A percentile compares a stretch with the other conserved stretches of the same genome.
These are phyloP conservation scores for Cettia cetti DNA, from an alignment of 2,113 vertebrate genomes.

Conservation along the genomic window DNA sequence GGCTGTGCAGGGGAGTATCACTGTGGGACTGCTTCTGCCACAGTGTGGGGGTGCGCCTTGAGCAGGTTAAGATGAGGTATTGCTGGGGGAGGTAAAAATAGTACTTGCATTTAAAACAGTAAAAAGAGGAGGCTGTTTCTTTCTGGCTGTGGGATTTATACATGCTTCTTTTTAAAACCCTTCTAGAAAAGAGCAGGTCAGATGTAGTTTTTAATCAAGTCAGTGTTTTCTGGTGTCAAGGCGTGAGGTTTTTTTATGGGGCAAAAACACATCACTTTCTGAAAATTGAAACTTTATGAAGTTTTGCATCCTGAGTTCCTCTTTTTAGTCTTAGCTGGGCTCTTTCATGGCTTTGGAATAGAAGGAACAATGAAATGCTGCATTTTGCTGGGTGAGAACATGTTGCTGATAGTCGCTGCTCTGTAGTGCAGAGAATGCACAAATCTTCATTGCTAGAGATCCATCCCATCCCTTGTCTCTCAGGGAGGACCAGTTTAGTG, in stretches of 20 bases:
- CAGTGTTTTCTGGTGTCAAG: not conserved
- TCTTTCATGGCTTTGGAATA: not conserved
- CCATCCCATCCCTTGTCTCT: not conserved
- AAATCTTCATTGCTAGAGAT: not conserved
- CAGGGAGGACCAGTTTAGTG: not conserved
- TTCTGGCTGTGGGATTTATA: not conserved
- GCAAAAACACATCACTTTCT: not conserved
- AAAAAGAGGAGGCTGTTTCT: not conserved
- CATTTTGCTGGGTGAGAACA: not conserved
- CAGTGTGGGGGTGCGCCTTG: rapidly evolving
- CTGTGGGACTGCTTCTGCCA: not conserved
- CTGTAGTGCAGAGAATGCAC: not conserved
- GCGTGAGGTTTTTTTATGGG: rapidly evolving
- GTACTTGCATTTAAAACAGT: not conserved
- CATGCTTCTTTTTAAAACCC: not conserved
- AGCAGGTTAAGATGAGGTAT: not conserved
- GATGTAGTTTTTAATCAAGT: not conserved
- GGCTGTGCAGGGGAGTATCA: not conserved
- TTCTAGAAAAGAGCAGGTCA: not conserved
- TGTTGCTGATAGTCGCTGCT: not conserved
- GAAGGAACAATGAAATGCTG: not conserved
- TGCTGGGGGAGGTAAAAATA: not conserved
- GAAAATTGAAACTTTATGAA: not conserved
- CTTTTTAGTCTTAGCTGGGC: not conserved
- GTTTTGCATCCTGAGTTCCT: not conserved